A percentile compares a stretch with the other conserved stretches of the same genome.
phyloP scores from a whole-genome alignment of 2,888 invertebrate genomes.

The Limnephilus auricula region DNA sequence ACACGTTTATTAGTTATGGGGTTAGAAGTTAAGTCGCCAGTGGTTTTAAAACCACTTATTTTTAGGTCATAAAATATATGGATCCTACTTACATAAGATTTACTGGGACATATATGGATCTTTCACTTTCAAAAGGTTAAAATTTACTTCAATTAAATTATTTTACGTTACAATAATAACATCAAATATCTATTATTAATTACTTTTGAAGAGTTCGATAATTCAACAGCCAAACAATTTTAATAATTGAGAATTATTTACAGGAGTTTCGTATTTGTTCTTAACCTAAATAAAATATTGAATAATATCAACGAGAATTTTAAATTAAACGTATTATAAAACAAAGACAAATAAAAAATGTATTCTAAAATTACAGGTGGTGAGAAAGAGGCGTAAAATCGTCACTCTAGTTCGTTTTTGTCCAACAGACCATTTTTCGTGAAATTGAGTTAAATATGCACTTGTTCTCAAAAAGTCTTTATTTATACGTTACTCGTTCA shows the following conservation, averaged over 20 bases:
- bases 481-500: no score
- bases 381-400: no score
- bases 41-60: no score
- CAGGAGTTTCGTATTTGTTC: neutral
- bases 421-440: no score
- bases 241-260: neutral
- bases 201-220: neutral
- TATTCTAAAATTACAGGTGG: neutral
- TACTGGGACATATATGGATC: neutral
- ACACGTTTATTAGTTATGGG: no score
- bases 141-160: neutral
- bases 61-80: neutral
- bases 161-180: neutral
- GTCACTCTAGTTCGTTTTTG: no score
- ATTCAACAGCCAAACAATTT: neutral
- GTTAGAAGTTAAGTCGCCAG: no score
- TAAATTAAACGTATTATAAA: no score
- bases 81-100: neutral
- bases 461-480: no score
- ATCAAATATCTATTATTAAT: neutral
- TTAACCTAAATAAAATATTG: neutral
- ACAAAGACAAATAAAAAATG: no score
- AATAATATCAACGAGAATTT: neutral
- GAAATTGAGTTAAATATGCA: no score
- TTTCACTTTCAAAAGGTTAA: neutral